phyloP scores from a whole-genome alignment of 2,797 vertebrate genomes.

The Chrysocyon brachyurus region DNA sequence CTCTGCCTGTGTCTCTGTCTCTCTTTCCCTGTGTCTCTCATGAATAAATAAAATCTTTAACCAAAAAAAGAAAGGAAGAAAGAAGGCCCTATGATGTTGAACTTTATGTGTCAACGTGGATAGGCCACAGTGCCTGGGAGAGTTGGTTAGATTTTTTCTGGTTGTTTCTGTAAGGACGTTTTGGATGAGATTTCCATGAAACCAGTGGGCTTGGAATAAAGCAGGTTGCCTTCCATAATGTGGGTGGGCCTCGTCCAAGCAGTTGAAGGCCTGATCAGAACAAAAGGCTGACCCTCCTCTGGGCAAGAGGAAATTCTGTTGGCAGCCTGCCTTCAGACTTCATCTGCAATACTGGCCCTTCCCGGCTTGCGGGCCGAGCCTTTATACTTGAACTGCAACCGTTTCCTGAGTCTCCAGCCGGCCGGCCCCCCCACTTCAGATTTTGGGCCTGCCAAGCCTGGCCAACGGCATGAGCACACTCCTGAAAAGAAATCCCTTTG shows the following conservation, averaged over 20 bases:
- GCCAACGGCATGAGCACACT: not conserved
- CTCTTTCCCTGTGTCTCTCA: too few relatives aligned
- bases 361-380: not conserved
- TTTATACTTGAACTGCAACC: not conserved
- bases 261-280: not conserved
- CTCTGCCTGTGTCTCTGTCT: too few relatives aligned
- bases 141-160: constrained; percentile 8
- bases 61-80: too few relatives aligned
- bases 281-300: not conserved
- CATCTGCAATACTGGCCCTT: not conserved
- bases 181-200: not conserved
- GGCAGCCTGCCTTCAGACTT: not conserved
- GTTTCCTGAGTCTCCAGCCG: not conserved
- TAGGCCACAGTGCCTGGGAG: not conserved
- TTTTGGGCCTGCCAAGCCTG: not conserved
- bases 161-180: not conserved
- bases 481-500: not conserved
- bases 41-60: too few relatives aligned
- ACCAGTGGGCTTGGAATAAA: not conserved
- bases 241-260: not conserved
- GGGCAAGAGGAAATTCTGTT: not conserved
- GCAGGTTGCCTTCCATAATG: not conserved
- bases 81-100: not conserved
- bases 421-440: not conserved
- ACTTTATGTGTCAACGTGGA: not conserved